Evolutionary conservation across 2,888 invertebrate species (phyloP).

Genomic region (Itoplectis maculator): DNA sequence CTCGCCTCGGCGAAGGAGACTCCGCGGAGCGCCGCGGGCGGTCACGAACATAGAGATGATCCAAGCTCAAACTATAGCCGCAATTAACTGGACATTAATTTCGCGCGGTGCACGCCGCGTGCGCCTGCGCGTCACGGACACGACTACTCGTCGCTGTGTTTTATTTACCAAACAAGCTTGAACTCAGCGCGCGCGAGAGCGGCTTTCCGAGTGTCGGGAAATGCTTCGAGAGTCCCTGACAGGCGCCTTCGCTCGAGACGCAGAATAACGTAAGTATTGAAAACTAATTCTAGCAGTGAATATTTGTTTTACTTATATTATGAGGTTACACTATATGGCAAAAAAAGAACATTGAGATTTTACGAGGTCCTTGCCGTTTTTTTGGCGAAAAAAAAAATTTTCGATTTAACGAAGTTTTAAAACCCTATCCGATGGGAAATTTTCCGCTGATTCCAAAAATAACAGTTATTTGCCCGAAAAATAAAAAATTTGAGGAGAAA

Average conservation of each 20-base stretch:
- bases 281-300: background rate
- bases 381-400: no score
- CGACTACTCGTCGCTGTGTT: background rate
- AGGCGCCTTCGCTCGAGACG: no score
- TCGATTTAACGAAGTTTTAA: no score
- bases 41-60: slow-evolving; percentile 12
- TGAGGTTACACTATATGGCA: no score
- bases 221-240: background rate
- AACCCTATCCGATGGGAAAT: no score
- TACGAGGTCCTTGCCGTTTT: no score
- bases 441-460: no score
- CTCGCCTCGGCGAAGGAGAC: background rate
- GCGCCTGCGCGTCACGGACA: background rate
- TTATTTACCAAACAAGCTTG: background rate
- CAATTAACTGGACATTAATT: slow-evolving; percentile 11
- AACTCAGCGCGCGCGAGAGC: no score
- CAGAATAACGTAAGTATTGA: background rate
- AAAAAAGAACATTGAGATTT: no score
- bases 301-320: background rate
- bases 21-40: background rate
- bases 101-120: background rate
- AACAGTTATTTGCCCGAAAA: no score
- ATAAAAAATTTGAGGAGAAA: no score
- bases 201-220: background rate
- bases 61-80: background rate